Evolutionary conservation across 1,140 invertebrate genomes (phyloP).

Genomic region (Ephestia elutella): DNA sequence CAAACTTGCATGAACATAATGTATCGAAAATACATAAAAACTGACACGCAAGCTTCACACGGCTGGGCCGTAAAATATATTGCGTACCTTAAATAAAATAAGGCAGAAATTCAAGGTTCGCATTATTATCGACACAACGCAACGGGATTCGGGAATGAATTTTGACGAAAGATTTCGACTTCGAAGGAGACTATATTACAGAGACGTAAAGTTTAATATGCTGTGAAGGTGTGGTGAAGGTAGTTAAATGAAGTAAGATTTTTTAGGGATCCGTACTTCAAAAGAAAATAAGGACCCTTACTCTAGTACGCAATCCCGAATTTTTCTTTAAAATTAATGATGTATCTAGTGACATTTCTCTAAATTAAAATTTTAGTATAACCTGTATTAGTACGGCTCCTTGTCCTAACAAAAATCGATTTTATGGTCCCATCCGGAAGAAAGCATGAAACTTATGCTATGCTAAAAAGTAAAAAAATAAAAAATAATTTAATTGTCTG

Average conservation of each 20-base stretch:
- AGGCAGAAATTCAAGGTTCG: constrained; percentile 30
- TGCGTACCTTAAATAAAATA: constrained; percentile 49
- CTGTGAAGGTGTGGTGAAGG: neutral
- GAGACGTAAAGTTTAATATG: constrained; percentile 9
- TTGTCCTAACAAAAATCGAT: too few relatives aligned
- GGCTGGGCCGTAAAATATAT: constrained; percentile 54
- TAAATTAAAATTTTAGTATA: too few relatives aligned
- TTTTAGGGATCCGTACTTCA: neutral
- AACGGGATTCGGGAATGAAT: constrained; percentile 17
- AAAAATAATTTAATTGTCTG: too few relatives aligned
- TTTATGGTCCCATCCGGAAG: too few relatives aligned
- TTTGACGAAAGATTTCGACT: constrained; percentile 19
- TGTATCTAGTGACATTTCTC: too few relatives aligned
- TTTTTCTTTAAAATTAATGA: too few relatives aligned
- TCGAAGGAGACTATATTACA: constrained; percentile 10
- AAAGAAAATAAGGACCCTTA: neutral
- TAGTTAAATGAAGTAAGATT: neutral
- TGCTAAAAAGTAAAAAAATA: too few relatives aligned
- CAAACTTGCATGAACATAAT: constrained; percentile 20
- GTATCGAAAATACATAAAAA: constrained; percentile 28
- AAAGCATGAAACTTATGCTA: too few relatives aligned
- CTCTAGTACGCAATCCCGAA: too few relatives aligned
- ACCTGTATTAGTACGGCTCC: too few relatives aligned
- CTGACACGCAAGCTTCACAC: constrained; percentile 32
- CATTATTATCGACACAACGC: constrained; percentile 28